Evolutionary conservation across 2,888 invertebrate genomes (phyloP).

Genomic region (Myathropa florea): DNA sequence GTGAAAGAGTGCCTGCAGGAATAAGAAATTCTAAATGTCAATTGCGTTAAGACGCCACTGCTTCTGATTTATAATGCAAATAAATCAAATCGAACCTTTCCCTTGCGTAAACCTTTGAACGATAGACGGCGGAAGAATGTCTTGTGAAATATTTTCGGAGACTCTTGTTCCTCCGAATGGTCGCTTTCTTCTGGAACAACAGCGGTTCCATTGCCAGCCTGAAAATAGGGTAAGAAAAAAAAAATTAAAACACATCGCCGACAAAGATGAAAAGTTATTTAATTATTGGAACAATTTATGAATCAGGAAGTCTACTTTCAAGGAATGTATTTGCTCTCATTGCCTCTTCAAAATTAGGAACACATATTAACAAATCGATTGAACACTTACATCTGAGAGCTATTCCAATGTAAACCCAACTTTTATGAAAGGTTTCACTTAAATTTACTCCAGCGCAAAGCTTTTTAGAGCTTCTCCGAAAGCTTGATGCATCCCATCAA

Average conservation of each 20-base stretch:
- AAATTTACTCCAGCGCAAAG: neutral
- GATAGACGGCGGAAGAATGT: constrained; percentile 93
- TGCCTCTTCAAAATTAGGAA: neutral
- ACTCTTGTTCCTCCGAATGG: constrained; percentile 89
- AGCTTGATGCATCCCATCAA: neutral
- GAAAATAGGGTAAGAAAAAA: constrained; percentile 35
- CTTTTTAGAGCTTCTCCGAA: neutral
- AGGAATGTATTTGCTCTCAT: neutral
- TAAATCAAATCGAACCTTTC: constrained; percentile 83
- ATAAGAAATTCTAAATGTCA: constrained; percentile 78
- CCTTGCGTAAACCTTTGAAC: constrained; percentile 92
- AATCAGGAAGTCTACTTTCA: neutral
- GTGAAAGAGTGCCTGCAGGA: constrained; percentile 88
- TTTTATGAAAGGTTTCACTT: neutral
- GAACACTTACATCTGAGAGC: neutral
- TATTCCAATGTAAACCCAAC: neutral
- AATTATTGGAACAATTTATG: neutral
- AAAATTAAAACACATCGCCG: constrained; percentile 1
- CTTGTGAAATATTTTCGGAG: constrained; percentile 90
- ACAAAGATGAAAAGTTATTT: no score
- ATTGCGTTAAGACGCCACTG: constrained; percentile 67
- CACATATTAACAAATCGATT: neutral
- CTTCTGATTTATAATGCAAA: neutral
- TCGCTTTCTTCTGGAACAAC: constrained; percentile 84
- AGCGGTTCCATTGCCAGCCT: constrained; percentile 76